These are phyloP conservation scores for Laodelphax striatellus DNA, from an alignment of 1,140 invertebrate species.

Conservation along the genomic window DNA sequence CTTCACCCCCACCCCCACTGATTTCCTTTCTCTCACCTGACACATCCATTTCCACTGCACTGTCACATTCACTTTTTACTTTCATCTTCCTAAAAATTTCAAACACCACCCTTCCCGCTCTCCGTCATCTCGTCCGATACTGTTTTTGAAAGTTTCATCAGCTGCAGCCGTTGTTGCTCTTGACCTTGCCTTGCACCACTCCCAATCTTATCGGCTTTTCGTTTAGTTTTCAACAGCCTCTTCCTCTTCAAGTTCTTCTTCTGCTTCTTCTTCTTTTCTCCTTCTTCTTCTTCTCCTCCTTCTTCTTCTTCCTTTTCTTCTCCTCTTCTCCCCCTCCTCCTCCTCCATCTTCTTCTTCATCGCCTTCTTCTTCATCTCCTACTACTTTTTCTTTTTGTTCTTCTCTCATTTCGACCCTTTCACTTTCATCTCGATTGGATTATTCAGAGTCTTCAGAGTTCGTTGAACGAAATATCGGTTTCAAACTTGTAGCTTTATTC, in stretches of 20 bases:
- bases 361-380: neutral
- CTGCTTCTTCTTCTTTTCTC: constrained; percentile 2
- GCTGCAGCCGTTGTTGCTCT: no score
- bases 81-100: neutral
- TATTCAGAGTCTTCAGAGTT: no score
- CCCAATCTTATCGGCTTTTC: neutral
- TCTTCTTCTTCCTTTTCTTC: neutral
- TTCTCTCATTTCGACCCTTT: neutral
- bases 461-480: no score
- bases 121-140: no score
- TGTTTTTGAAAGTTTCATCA: no score
- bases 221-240: no score
- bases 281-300: constrained; percentile 1
- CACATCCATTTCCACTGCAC: neutral
- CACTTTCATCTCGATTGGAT: neutral
- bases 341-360: no score
- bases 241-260: neutral
- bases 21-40: neutral
- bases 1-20: no score
- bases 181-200: neutral
- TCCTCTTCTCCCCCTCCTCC: neutral
- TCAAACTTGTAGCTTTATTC: no score
- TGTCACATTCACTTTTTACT: neutral
- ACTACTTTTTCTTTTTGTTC: neutral
- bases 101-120: no score